phyloP scores from a whole-genome alignment of 1,140 invertebrate genomes.

The Adoxophyes honmai region DNA sequence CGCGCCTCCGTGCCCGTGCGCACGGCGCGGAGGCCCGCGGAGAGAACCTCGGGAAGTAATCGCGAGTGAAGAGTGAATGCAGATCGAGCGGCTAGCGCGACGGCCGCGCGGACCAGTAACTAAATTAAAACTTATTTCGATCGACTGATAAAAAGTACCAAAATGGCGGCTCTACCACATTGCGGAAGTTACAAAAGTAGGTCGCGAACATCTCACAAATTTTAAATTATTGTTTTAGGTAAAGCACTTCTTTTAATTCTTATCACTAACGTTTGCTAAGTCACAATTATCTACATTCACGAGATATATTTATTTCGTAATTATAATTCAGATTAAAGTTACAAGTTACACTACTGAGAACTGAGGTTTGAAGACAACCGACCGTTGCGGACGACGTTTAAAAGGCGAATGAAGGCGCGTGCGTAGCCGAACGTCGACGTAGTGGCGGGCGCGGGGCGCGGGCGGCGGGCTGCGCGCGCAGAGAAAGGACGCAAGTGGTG shows the following conservation, averaged over 20 bases:
- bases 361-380: constrained; percentile 29
- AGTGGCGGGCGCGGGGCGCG: constrained; percentile 35
- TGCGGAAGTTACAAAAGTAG: constrained; percentile 61
- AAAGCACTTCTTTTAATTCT: constrained; percentile 33
- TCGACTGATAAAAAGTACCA: constrained; percentile 24
- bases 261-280: constrained; percentile 31
- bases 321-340: constrained; percentile 37
- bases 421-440: constrained; percentile 50
- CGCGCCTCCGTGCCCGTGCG: constrained; percentile 20
- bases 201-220: constrained; percentile 46
- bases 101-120: constrained; percentile 17
- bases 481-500: constrained; percentile 71
- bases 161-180: constrained; percentile 37
- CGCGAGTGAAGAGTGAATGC: constrained; percentile 35
- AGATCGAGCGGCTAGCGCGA: constrained; percentile 20
- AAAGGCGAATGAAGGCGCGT: constrained; percentile 57
- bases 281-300: constrained; percentile 16
- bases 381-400: constrained; percentile 44
- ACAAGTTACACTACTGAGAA: constrained; percentile 45
- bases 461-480: constrained; percentile 63
- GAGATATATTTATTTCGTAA: constrained; percentile 34
- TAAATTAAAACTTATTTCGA: constrained; percentile 25
- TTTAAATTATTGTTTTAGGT: constrained; percentile 27
- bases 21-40: no score
- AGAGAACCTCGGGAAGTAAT: no score